Conservation (phyloP, 2,888 invertebrate species). For the Colostygia pectinataria region DNA sequence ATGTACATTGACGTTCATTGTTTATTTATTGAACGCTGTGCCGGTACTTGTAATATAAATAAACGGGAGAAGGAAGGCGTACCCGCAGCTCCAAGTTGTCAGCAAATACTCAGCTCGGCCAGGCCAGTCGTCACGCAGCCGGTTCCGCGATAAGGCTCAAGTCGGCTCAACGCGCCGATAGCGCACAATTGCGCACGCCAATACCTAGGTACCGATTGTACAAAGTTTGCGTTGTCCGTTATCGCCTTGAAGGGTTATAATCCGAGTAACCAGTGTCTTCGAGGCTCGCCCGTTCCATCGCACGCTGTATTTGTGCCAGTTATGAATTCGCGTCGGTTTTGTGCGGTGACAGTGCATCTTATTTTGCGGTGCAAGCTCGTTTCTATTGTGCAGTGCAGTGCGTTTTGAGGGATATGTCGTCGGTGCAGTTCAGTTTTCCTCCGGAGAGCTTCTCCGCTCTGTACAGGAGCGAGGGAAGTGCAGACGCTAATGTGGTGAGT, state of each 20-base stretch:
- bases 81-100: constrained; percentile 57
- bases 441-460: constrained; percentile 74
- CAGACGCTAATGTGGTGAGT: constrained; percentile 65
- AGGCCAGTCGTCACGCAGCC: constrained; percentile 54
- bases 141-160: constrained; percentile 62
- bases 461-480: constrained; percentile 58
- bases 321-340: constrained; percentile 42
- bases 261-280: constrained; percentile 43
- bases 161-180: constrained; percentile 43
- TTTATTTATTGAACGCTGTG: constrained; percentile 64
- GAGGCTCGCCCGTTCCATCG: background rate
- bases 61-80: constrained; percentile 50
- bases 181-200: constrained; percentile 51
- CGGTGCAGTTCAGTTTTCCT: constrained; percentile 66
- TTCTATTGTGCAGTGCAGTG: constrained; percentile 49
- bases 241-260: constrained; percentile 65
- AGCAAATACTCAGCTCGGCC: constrained; percentile 47
- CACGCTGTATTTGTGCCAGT: constrained; percentile 34
- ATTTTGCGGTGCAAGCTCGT: constrained; percentile 43
- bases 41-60: constrained; percentile 57
- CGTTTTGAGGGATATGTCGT: constrained; percentile 54
- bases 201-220: constrained; percentile 43
- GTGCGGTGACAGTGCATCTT: constrained; percentile 54
- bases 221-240: constrained; percentile 70
- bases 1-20: constrained; percentile 48